A percentile compares a stretch with the other conserved stretches of the same genome.
These are phyloP conservation scores for Mesitornis unicolor DNA, from an alignment of 2,113 vertebrate species.

Conservation along the genomic window DNA sequence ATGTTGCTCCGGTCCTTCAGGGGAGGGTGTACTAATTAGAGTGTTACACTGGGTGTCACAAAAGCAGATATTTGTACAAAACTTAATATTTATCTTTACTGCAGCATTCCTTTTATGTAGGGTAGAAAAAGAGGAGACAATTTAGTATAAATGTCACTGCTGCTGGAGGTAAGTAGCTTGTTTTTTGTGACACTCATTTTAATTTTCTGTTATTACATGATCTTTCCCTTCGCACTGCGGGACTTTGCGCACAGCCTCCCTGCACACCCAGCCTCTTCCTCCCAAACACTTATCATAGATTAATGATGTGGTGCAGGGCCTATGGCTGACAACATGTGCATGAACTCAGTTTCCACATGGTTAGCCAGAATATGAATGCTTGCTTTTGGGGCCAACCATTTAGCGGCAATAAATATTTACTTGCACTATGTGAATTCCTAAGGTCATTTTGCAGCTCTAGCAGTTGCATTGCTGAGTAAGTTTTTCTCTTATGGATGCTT, in stretches of 20 bases:
- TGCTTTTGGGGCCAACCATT: slow-evolving; percentile 28
- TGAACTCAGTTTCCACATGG: slow-evolving; percentile 55
- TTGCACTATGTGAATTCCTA: slow-evolving; percentile 35
- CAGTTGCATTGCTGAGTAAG: not conserved
- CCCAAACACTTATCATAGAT: slow-evolving; percentile 38
- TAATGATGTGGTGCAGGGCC: slow-evolving; percentile 57
- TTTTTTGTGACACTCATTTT: not conserved
- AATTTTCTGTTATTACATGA: not conserved
- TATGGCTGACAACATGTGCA: slow-evolving; percentile 31
- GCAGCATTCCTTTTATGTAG: not conserved
- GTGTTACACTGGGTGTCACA: not conserved
- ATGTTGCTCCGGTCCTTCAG: not conserved
- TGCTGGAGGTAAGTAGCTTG: not conserved
- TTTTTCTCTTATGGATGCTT: not conserved
- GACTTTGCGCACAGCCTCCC: not conserved
- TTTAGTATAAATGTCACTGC: not conserved
- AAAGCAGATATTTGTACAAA: not conserved
- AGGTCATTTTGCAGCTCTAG: slow-evolving; percentile 30
- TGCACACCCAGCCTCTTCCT: slow-evolving; percentile 26
- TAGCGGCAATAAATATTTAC: slow-evolving; percentile 57
- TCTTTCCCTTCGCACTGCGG: not conserved
- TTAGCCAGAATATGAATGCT: slow-evolving; percentile 3
- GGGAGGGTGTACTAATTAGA: accelerated
- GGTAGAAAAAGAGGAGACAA: not conserved
- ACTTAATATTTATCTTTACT: not conserved